Percentiles rank a stretch among this genome's conserved stretches.
These are phyloP conservation scores for Drosophila subsilvestris DNA, from an alignment of 2,888 invertebrate genomes.

Conservation along the genomic window DNA sequence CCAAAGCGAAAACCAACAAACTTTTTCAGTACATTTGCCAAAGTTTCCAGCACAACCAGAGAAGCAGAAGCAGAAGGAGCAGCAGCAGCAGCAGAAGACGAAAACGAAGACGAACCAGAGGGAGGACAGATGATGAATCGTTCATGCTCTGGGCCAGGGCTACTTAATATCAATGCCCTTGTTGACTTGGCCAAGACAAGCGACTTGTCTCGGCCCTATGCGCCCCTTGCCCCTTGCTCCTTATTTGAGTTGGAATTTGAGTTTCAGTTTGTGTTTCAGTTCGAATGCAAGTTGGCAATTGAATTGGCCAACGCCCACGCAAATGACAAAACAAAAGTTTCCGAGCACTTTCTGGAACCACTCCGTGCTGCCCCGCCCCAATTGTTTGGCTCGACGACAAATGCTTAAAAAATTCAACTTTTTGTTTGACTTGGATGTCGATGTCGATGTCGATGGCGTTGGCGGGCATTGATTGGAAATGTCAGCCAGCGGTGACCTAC, in stretches of 20 bases:
- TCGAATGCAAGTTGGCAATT: slow-evolving; percentile 73
- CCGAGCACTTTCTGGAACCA: slow-evolving; percentile 27
- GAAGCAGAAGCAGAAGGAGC: background rate
- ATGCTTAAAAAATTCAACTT: slow-evolving; percentile 57
- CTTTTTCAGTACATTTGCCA: slow-evolving; percentile 62
- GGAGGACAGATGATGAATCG: slow-evolving; percentile 50
- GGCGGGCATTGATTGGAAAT: slow-evolving; percentile 55
- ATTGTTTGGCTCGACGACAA: slow-evolving; percentile 48
- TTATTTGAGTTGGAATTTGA: slow-evolving; percentile 36
- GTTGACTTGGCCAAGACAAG: slow-evolving; percentile 56
- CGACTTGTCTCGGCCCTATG: background rate
- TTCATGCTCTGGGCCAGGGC: slow-evolving; percentile 40
- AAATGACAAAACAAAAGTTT: slow-evolving; percentile 39
- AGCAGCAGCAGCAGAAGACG: too few relatives aligned
- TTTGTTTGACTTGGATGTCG: slow-evolving; percentile 42
- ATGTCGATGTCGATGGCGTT: slow-evolving; percentile 7
- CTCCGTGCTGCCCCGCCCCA: slow-evolving; percentile 47
- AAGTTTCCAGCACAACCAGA: slow-evolving; percentile 17
- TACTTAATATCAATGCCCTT: slow-evolving; percentile 55
- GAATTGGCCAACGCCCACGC: slow-evolving; percentile 65
- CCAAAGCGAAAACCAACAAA: slow-evolving; percentile 58
- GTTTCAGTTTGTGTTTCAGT: slow-evolving; percentile 54
- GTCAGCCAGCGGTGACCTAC: slow-evolving; percentile 55
- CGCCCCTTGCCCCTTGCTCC: slow-evolving; percentile 1
- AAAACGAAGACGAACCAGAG: background rate